Base-by-base conservation (phyloP, 2,888 invertebrate species). In the Caenorhabditis afra region DNA sequence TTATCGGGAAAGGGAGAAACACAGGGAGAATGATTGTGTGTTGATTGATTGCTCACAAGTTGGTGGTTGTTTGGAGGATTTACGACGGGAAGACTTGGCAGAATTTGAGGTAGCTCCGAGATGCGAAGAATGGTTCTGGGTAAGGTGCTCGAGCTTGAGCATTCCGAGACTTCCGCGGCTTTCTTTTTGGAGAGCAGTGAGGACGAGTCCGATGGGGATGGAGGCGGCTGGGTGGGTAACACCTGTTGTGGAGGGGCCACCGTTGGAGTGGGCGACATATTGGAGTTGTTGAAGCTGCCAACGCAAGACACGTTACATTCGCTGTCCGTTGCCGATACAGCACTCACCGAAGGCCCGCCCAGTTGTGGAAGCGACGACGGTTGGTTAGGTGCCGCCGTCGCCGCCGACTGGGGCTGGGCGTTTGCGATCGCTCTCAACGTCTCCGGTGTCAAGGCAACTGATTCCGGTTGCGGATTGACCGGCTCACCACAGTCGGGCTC, bases 231-330 rank as follows among this genome's bases (percentile, higher is more conserved):
- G 20, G 73, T 57, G 49, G 50, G 23, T 23, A 62, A 71, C 71
- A 71, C 71, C 62, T 53, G 71, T 29, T 29, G 29, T 5, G 29
- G 29, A 41, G 62, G 71, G 11, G 62, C 41, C 71, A 71, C 71
- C 55, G 71, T 62, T 57, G 62, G 73, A 44, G 29, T 58, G 22
- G 73, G 73, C 57, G 73, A 73, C 73, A 73, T 73, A 64, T 64
- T 73, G 73, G 64, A 73, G 73, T 73, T 73, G 73, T 64, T 73
- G 73, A 73, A 73, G 73, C 73, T 73, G 73, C 73, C 64, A 73
- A 73, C 73, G 73, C 73, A 73, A 73, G 73, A 73, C 64, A 73
- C 73, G 73, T 73, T 73, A 73, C 73, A 64, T 64, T 47, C 62
- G 62, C 50, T 64, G 73, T 57, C 58, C 64, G 45, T 35, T 14